Evolutionary conservation across 2,113 vertebrate species (phyloP).

Genomic region (Sinosuthora webbiana): DNA sequence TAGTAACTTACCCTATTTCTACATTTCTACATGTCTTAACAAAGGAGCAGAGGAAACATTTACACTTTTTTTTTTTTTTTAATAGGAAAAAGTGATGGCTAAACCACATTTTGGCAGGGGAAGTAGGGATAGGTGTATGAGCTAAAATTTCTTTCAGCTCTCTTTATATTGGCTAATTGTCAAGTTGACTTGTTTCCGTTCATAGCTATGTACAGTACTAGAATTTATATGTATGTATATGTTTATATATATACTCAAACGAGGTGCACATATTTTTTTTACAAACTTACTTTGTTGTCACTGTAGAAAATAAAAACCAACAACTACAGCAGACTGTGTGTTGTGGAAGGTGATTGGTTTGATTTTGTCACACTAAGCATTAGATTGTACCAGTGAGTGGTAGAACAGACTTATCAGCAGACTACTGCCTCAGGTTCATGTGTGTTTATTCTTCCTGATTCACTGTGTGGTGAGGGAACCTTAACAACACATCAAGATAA

Average conservation of each 20-base stretch:
- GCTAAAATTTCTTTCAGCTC: not conserved
- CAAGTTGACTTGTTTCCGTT: constrained; percentile 17
- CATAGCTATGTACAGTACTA: not conserved
- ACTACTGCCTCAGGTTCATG: not conserved
- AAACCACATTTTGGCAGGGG: constrained; percentile 35
- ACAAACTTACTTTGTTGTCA: not conserved
- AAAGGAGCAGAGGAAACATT: constrained; percentile 37
- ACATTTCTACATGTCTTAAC: not conserved
- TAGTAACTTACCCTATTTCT: not conserved
- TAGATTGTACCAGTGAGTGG: not conserved
- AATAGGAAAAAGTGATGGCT: constrained; percentile 49
- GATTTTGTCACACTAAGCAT: not conserved
- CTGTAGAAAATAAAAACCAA: not conserved
- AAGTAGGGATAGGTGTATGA: not conserved
- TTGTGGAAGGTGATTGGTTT: not conserved
- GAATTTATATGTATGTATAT: not conserved
- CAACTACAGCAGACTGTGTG: not conserved
- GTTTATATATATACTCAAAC: not conserved
- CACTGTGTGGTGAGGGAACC: not conserved
- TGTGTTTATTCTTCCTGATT: not conserved
- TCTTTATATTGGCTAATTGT: constrained; percentile 28
- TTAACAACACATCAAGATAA: not conserved
- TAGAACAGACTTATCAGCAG: not conserved
- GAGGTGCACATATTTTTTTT: not conserved
- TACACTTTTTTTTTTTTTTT: not conserved